A percentile compares a stretch with the other conserved stretches of the same genome.
Evolutionary conservation across 53 echinoderm and acorn worm genomes (phyloP).

Genomic region (Echinometra lucunter): DNA sequence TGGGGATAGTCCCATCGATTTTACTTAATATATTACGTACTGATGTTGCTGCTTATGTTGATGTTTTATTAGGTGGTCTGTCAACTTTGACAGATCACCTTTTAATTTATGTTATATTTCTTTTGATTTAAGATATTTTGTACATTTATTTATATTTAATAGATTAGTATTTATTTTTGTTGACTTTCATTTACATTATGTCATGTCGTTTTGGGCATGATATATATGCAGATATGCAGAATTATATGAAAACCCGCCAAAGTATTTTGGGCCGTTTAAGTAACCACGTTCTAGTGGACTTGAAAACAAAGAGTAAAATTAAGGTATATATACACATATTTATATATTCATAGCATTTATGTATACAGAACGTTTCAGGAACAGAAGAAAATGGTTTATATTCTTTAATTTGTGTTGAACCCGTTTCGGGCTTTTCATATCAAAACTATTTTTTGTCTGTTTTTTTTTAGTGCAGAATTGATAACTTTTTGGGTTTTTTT

Average conservation of each 20-base stretch:
- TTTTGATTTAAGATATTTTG: background rate
- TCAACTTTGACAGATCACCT: too few species aligned
- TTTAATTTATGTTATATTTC: background rate
- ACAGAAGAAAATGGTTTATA: too few species aligned
- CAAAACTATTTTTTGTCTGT: too few species aligned
- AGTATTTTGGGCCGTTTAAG: conserved; percentile 7
- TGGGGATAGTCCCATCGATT: background rate
- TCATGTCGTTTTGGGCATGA: conserved; percentile 10
- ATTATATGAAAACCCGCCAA: conserved; percentile 36
- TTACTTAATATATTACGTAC: background rate
- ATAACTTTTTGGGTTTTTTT: too few species aligned
- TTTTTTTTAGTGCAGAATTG: too few species aligned
- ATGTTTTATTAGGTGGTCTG: background rate
- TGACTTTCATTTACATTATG: background rate
- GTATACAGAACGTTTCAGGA: too few species aligned
- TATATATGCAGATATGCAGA: too few species aligned
- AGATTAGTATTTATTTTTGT: background rate
- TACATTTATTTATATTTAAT: conserved; percentile 21
- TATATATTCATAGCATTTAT: too few species aligned
- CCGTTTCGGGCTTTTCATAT: background rate
- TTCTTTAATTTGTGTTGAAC: background rate
- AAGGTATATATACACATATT: too few species aligned
- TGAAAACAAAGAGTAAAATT: background rate
- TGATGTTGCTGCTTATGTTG: background rate
- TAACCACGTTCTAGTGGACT: conserved; percentile 54